phyloP scores from a whole-genome alignment of 2,888 invertebrate species.

The Mystacides longicornis region DNA sequence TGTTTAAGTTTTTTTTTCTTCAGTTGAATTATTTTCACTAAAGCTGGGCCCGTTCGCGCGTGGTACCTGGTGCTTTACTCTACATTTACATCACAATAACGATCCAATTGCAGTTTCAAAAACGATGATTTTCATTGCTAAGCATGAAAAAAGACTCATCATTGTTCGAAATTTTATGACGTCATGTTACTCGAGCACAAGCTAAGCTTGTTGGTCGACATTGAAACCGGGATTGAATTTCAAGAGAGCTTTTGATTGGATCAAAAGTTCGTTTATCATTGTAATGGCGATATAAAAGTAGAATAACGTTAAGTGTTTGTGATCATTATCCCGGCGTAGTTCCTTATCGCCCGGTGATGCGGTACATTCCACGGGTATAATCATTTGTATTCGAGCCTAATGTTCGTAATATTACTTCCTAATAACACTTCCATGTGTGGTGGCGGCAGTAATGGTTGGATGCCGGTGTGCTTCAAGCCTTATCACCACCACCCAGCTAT shows the following conservation, averaged over 20 bases:
- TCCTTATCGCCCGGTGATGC: slow-evolving; percentile 13
- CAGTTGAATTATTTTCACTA: background rate
- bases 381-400: background rate
- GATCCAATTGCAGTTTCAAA: too few relatives aligned
- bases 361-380: background rate
- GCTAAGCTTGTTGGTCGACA: too few relatives aligned
- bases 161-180: too few relatives aligned
- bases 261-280: slow-evolving; percentile 6
- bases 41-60: too few relatives aligned
- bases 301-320: slow-evolving; percentile 3
- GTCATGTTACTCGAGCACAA: too few relatives aligned
- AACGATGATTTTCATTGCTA: too few relatives aligned
- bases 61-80: too few relatives aligned
- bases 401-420: background rate
- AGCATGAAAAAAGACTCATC: too few relatives aligned
- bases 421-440: background rate
- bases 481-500: background rate
- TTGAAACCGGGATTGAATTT: background rate
- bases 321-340: slow-evolving; percentile 11
- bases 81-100: too few relatives aligned
- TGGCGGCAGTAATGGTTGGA: background rate
- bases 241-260: background rate
- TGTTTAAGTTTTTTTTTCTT: background rate
- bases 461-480: background rate
- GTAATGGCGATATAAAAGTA: slow-evolving; percentile 5